phyloP scores from a whole-genome alignment of 2,113 vertebrate species.

The Solea solea region DNA sequence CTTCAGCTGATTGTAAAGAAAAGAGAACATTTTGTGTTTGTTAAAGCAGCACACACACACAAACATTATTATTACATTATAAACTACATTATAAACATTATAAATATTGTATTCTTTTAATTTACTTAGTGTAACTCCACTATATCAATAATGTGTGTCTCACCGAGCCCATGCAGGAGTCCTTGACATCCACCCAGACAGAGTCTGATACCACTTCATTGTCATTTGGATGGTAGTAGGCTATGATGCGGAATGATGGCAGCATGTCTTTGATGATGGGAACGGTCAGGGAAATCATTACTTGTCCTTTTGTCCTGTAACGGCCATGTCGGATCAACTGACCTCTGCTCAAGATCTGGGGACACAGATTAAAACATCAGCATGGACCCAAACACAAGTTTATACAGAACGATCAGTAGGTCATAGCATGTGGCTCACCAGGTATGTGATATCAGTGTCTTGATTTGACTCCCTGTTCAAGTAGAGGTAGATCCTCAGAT shows the following conservation, averaged over 20 bases:
- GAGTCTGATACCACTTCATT: slow-evolving; percentile 85
- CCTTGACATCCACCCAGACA: slow-evolving; percentile 81
- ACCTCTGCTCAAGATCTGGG: slow-evolving; percentile 80
- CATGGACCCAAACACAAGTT: not conserved
- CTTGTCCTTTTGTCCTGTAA: slow-evolving; percentile 61
- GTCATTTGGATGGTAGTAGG: slow-evolving; percentile 72
- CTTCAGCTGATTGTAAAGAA: slow-evolving; percentile 62
- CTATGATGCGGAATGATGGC: slow-evolving; percentile 83
- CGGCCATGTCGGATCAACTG: slow-evolving; percentile 66
- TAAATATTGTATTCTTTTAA: not conserved
- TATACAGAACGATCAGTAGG: not conserved
- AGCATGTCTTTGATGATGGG: slow-evolving; percentile 72
- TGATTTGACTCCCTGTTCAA: slow-evolving; percentile 2
- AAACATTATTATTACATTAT: too few species aligned
- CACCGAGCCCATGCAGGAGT: slow-evolving; percentile 83
- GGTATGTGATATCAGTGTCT: slow-evolving; percentile 70
- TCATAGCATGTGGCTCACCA: slow-evolving; percentile 67
- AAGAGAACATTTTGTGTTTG: not conserved
- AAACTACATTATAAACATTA: too few species aligned
- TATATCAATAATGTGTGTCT: slow-evolving; percentile 10
- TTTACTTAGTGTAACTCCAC: not conserved
- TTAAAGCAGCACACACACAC: not conserved
- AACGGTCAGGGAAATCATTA: slow-evolving; percentile 58
- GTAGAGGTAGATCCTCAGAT: slow-evolving; percentile 67
- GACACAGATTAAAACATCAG: slow-evolving; percentile 26